Evolutionary conservation across 2,113 vertebrate species (phyloP).

Genomic region (Siphamia tubifer): DNA sequence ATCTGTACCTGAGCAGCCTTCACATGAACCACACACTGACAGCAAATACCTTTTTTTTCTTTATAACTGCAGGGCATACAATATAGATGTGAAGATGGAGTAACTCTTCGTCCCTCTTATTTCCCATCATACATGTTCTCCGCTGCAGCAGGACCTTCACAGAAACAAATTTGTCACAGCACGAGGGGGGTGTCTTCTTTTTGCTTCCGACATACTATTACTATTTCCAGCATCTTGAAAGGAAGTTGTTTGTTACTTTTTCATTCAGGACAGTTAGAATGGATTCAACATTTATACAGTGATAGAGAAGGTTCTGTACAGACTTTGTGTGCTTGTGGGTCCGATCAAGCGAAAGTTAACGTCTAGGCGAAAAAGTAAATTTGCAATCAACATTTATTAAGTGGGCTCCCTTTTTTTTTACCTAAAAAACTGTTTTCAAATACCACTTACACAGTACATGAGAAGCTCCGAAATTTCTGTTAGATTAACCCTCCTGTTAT

Average conservation of each 20-base stretch:
- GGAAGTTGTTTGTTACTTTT: neutral
- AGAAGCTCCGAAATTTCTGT: no score
- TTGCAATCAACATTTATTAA: no score
- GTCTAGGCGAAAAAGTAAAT: no score
- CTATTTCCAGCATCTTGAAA: neutral
- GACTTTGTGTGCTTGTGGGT: no score
- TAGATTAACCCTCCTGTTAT: no score
- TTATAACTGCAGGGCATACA: constrained; percentile 5
- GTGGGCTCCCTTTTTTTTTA: no score
- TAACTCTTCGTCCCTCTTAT: constrained; percentile 22
- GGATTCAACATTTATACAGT: no score
- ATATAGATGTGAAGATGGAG: constrained; percentile 32
- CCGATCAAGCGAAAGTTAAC: no score
- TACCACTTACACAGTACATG: no score
- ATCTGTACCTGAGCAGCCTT: constrained; percentile 14
- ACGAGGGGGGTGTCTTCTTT: neutral
- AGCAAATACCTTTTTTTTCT: constrained; percentile 6
- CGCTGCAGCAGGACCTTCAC: neutral
- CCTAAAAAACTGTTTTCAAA: no score
- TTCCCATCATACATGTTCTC: constrained; percentile 9
- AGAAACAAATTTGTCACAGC: neutral
- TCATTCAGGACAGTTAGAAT: no score
- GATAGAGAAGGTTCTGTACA: no score
- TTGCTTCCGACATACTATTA: neutral
- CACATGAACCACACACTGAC: constrained; percentile 2